These are phyloP conservation scores for Hippocampus comes DNA, from an alignment of 2,113 vertebrate genomes.

Conservation along the genomic window DNA sequence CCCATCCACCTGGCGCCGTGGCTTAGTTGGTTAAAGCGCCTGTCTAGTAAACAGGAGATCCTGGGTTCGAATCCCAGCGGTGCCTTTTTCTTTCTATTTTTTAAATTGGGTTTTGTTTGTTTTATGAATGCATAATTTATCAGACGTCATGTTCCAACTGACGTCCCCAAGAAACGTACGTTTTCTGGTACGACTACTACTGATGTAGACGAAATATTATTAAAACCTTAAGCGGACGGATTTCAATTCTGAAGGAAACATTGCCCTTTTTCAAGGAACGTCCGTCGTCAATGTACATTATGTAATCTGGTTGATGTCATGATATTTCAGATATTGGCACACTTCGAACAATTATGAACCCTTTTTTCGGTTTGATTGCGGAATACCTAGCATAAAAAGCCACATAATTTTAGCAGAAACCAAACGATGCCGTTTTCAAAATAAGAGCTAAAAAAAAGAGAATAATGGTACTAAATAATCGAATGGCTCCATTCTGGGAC, in stretches of 20 bases:
- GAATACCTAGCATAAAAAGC: neutral
- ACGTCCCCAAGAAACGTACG: neutral
- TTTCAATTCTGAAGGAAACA: neutral
- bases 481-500: neutral
- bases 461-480: neutral
- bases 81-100: constrained; percentile 49
- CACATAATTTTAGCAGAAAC: constrained; percentile 13
- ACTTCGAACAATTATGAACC: neutral
- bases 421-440: constrained; percentile 6
- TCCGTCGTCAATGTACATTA: neutral
- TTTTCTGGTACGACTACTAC: neutral
- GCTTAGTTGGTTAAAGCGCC: constrained; percentile 72
- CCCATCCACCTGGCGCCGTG: constrained; percentile 35
- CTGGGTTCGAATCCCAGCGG: constrained; percentile 73
- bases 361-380: constrained; percentile 13
- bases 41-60: constrained; percentile 75
- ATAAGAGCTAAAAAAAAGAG: constrained; percentile 3
- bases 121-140: neutral
- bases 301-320: neutral
- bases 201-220: neutral
- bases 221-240: neutral
- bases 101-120: neutral
- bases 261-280: neutral
- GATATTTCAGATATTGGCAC: neutral
- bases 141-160: neutral